Evolutionary conservation across 2,888 invertebrate species (phyloP), one percentile per base, ranked within the genome.

Genomic region (Sericinus montela): DNA sequence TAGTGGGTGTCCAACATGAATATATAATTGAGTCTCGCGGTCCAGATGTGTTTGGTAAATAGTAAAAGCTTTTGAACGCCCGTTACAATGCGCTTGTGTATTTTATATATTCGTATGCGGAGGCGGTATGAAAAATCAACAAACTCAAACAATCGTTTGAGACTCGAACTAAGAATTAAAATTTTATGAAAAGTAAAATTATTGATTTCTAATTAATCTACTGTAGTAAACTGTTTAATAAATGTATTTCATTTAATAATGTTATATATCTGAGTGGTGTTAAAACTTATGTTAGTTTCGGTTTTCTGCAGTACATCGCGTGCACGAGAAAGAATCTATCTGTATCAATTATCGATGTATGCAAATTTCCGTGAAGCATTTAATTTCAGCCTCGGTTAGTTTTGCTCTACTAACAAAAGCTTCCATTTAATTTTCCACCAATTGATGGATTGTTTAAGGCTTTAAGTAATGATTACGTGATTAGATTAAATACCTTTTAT

Each of bases 331-430:
- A 65, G 67, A 78, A 82, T 83, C 83, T 72, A 72, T 64, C 76
- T 72, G 75, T 77, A 76, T 80, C 82, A 80, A 86, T 87, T 77
- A 76, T 80, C 82, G 80, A 86, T 87, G 85, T 87, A 88, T 87
- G 88, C 86, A 85, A 86, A 87, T 88, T 83, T 85, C 84, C 73
- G 72, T 72, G 85, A 87, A 88, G 75, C 79, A 75, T 82, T 85
- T 81, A 81, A 80, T 80, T 72, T 73, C 75, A 75, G 74, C 70
- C 73, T 75, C 14, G 71, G 72, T 70, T 72, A 71, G 72, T 69
- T 67, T 64, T 72, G 73, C 72, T 75, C 75, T 75, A 68, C 65
- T 68, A 71, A 74, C 70, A 72, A 76, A 74, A 73, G 69, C 68
- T 68, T 62, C 65, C 61, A 65, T 71, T 69, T 73, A 65, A 67